Conservation (phyloP, 2,888 invertebrate species). For the Sericinus montela region DNA sequence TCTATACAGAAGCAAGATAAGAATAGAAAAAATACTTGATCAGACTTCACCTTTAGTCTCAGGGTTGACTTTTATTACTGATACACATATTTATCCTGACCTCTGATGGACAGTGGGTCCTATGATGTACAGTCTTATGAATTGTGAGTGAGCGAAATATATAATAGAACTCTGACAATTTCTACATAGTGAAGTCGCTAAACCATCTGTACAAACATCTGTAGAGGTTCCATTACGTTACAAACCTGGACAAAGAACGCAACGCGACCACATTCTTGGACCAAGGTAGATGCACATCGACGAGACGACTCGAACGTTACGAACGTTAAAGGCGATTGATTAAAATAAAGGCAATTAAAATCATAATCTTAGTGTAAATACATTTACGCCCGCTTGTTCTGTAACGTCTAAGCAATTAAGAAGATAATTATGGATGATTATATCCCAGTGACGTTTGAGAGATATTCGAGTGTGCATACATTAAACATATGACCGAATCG, state of each 20-base stretch:
- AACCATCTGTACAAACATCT: not conserved
- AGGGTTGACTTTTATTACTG: no score
- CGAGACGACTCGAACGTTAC: slow-evolving; percentile 37
- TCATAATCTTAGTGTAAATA: slow-evolving; percentile 1
- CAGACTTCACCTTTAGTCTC: no score
- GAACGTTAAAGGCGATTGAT: slow-evolving; percentile 38
- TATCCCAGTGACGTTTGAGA: no score
- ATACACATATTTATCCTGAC: no score
- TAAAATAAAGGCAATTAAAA: slow-evolving; percentile 32
- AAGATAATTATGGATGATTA: not conserved
- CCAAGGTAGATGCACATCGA: slow-evolving; percentile 61
- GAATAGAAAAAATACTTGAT: no score
- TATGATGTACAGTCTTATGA: no score
- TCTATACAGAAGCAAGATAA: no score
- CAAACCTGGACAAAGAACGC: slow-evolving; percentile 37
- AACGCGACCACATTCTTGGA: slow-evolving; percentile 48
- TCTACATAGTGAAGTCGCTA: not conserved
- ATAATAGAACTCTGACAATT: no score
- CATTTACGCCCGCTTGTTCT: not conserved
- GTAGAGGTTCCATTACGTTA: slow-evolving; percentile 26
- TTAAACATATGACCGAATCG: no score
- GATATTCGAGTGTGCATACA: no score
- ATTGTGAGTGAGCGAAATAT: no score
- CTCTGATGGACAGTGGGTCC: no score
- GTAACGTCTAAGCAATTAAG: not conserved